These are phyloP conservation scores for Callosobruchus maculatus DNA, from an alignment of 2,888 invertebrate genomes.

Conservation along the genomic window DNA sequence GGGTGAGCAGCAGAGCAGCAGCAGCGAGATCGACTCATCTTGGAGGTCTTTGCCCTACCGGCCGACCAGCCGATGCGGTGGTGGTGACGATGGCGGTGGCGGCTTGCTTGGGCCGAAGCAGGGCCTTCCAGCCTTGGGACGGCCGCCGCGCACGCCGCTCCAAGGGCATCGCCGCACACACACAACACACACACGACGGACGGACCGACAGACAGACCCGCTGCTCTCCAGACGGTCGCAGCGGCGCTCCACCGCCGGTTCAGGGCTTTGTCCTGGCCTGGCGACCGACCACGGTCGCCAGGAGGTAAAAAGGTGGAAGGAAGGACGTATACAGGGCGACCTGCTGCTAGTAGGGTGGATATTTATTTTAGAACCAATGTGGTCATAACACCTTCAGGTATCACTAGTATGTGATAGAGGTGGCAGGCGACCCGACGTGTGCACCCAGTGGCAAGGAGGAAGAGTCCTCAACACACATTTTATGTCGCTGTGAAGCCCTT, in stretches of 20 bases:
- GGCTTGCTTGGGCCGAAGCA: not conserved
- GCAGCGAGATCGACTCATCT: not conserved
- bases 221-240: not conserved
- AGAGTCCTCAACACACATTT: no score
- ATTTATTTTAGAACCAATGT: no score
- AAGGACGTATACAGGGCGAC: not conserved
- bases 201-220: no score
- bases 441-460: no score
- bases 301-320: not conserved
- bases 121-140: not conserved
- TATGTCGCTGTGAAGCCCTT: no score
- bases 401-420: no score
- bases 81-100: not conserved
- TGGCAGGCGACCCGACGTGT: no score
- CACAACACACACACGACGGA: not conserved
- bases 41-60: not conserved
- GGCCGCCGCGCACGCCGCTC: not conserved
- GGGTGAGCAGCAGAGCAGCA: no score
- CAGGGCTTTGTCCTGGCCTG: not conserved
- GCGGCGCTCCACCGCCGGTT: not conserved
- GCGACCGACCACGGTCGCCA: not conserved
- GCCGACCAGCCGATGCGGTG: no score
- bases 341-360: no score
- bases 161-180: not conserved
- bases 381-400: no score